A percentile compares a stretch with the other conserved stretches of the same genome.
Evolutionary conservation across 2,888 invertebrate genomes (phyloP).

Genomic region (Parapristionchus giblindavisi): DNA sequence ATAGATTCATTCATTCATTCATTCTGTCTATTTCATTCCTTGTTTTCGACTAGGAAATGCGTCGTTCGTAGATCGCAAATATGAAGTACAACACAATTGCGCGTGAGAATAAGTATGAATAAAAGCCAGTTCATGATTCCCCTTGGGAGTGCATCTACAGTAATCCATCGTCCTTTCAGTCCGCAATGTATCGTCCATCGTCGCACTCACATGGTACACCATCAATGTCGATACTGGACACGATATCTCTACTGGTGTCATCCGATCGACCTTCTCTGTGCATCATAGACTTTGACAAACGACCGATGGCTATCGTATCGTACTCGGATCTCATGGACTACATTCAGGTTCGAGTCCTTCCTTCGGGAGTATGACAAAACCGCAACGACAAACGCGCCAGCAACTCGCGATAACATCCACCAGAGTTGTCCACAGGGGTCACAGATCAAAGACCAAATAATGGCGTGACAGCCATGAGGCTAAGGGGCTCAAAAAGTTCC

Average conservation of each 20-base stretch:
- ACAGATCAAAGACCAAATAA: no score
- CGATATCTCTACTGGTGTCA: conserved; percentile 50
- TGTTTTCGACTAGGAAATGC: neutral
- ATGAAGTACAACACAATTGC: neutral
- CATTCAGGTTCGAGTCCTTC: conserved; percentile 53
- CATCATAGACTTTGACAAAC: conserved; percentile 51
- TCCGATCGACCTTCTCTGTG: conserved; percentile 42
- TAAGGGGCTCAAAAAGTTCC: no score
- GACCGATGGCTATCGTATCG: conserved; percentile 59
- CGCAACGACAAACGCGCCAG: no score
- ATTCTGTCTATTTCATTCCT: no score
- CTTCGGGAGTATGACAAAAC: no score
- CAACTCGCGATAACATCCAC: neutral
- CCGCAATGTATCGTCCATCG: conserved; percentile 12
- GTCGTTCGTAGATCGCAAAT: neutral
- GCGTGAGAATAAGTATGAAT: neutral
- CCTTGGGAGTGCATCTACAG: no score
- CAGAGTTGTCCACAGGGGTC: no score
- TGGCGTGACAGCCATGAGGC: no score
- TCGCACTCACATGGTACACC: conserved; percentile 17
- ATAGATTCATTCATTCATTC: no score
- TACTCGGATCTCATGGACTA: conserved; percentile 64
- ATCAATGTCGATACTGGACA: conserved; percentile 53
- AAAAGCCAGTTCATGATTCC: neutral
- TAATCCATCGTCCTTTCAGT: neutral